Evolutionary conservation across 2,113 vertebrate genomes (phyloP).

Genomic region (Ginglymostoma cirratum): DNA sequence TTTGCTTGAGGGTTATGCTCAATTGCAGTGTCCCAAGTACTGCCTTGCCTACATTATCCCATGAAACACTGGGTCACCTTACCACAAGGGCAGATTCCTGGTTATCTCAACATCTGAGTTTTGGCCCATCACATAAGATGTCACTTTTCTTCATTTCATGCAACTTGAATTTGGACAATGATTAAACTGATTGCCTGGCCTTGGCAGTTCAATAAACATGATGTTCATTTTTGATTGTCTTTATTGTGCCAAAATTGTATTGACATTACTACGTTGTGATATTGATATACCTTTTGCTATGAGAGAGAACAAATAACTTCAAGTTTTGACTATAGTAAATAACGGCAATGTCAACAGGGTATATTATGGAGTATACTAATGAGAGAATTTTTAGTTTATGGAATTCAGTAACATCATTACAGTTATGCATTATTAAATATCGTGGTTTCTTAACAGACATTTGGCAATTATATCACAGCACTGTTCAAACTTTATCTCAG

Average conservation of each 20-base stretch:
- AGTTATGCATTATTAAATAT: neutral
- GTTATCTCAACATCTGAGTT: neutral
- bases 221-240: neutral
- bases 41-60: neutral
- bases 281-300: neutral
- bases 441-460: neutral
- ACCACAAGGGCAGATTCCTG: too few species aligned
- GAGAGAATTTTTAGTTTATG: neutral
- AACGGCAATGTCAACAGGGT: neutral
- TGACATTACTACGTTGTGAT: neutral
- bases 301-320: neutral
- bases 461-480: neutral
- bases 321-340: neutral
- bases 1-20: neutral
- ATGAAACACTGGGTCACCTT: neutral
- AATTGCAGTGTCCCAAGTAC: neutral
- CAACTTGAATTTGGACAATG: neutral
- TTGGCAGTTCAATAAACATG: neutral
- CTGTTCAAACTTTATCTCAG: neutral
- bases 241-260: neutral
- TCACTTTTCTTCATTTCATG: neutral
- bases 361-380: neutral
- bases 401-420: neutral
- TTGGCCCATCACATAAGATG: neutral
- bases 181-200: neutral